Base-by-base conservation (phyloP, 2,888 invertebrate species). In the Lochmaea crataegi region DNA sequence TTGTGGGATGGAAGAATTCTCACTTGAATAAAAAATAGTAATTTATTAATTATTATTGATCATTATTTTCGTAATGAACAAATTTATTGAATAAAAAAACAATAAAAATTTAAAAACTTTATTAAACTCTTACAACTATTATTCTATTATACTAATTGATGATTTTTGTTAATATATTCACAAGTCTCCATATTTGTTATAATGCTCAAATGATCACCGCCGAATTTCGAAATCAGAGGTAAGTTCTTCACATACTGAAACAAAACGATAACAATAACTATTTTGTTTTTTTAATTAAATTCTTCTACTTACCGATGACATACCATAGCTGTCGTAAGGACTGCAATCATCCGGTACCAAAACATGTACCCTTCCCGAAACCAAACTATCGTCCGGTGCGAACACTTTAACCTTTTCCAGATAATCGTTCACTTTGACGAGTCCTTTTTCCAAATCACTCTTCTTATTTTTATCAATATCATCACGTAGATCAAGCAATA, bases 121-220 rank as follows among this genome's bases (percentile, higher is more conserved):
- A 53, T n/a, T 51, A 1, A 51, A 51, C 7, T n/a, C 14, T 45
- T 45, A 45, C 45, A 45, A 14, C 48, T n/a, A 48, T 14, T 10
- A 18, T 2, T 18, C 16, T 0, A 16, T 71, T 11, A 56, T n/a
- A 56, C 74, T 32, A 79, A 64, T 45, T 77, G 76, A 71, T 80
- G 80, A 9, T 79, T 83, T 76, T 84, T 83, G 73, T 92, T 93
- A 61, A 93, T 91, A 45, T 92, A 88, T 78, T 92, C 89, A 0
- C 91, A 89, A 60, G 92, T 88, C 75, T 90, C 90, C 65, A 89
- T 88, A 79, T 91, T 92, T 11, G 92, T 90, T 76, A 94, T 84
- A 80, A 95, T 93, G 64, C 91, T 90, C 0, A 90, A 83, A 81
- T 95, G 95, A 83, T 93, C 93, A 11, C 94, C 95, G 82, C 92